phyloP scores from a whole-genome alignment of 2,113 vertebrate genomes.

The Orycteropus afer region DNA sequence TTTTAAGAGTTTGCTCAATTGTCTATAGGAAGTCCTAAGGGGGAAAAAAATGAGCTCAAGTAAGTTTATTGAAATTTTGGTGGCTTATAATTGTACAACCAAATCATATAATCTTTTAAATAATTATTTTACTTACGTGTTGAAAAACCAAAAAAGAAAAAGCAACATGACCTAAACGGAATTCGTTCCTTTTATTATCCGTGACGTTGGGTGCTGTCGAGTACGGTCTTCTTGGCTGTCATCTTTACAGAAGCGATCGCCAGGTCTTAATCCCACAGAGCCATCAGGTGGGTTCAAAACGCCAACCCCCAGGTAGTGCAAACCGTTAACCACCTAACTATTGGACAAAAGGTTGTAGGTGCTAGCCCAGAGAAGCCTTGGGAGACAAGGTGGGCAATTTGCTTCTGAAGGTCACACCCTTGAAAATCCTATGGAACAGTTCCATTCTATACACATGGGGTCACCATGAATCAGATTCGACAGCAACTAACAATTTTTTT shows the following conservation, averaged over 20 bases:
- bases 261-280: not conserved
- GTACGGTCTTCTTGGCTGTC: not conserved
- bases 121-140: not conserved
- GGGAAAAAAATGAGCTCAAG: not conserved
- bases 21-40: slow-evolving; percentile 8
- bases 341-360: not conserved
- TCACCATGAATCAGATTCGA: not conserved
- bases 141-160: slow-evolving; percentile 23
- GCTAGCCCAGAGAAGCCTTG: not conserved
- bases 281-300: not conserved
- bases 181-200: not conserved
- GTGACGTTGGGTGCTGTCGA: not conserved
- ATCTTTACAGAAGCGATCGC: not conserved
- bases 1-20: not conserved
- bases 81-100: not conserved
- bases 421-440: not conserved
- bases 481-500: not conserved
- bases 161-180: slow-evolving; percentile 1
- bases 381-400: not conserved
- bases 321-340: not conserved
- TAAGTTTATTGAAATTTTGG: slow-evolving; percentile 1
- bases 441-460: not conserved
- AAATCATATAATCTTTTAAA: slow-evolving; percentile 25
- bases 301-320: not conserved
- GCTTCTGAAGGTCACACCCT: not conserved